Percentiles rank a stretch among this genome's conserved stretches.
Conservation (phyloP, 2,113 vertebrate species). For the Saguinus midas region DNA sequence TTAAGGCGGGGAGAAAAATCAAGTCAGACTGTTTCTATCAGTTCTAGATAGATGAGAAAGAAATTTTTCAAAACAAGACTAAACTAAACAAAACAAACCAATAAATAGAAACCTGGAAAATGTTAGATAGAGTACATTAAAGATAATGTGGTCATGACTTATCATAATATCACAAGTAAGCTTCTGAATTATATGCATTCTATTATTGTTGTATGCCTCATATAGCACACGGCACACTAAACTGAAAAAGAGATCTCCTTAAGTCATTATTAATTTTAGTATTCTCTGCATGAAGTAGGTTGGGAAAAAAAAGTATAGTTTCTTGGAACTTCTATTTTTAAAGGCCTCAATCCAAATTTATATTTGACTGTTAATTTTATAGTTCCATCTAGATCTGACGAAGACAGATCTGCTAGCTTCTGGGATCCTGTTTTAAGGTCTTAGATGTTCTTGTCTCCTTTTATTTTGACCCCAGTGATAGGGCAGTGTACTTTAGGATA, state of each 20-base stretch:
- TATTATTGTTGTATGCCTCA: neutral
- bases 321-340: neutral
- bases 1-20: neutral
- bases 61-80: neutral
- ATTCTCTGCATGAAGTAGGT: neutral
- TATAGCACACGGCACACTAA: neutral
- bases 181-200: neutral
- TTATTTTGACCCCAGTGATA: neutral
- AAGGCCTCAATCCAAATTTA: neutral
- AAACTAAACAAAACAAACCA: neutral
- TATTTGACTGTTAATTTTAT: neutral
- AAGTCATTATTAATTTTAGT: neutral
- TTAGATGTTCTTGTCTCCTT: neutral
- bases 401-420: neutral
- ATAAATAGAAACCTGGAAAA: neutral
- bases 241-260: neutral
- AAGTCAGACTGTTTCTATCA: neutral
- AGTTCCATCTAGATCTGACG: accelerated
- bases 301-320: neutral
- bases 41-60: neutral
- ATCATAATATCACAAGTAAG: neutral
- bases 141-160: neutral
- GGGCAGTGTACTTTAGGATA: neutral
- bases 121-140: neutral
- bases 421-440: accelerated